Conservation (phyloP, 2,888 invertebrate genomes). For the Nymphalis urticae region DNA sequence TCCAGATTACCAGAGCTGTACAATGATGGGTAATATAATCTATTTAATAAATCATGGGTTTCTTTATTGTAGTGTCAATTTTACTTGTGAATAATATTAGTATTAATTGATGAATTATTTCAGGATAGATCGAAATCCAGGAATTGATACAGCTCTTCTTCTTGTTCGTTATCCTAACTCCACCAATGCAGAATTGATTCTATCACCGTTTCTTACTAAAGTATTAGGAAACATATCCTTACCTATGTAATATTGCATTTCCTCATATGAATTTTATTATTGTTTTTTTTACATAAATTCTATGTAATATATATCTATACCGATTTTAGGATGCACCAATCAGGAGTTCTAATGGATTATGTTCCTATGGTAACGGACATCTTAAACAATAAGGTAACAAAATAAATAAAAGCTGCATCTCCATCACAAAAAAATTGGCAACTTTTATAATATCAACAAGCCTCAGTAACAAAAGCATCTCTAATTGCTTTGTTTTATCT, state of each 20-base stretch:
- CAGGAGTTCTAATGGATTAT: slow-evolving; percentile 81
- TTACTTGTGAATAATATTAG: not conserved
- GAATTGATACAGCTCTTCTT: slow-evolving; percentile 51
- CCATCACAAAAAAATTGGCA: not conserved
- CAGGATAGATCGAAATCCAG: slow-evolving; percentile 70
- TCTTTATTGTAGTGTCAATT: not conserved
- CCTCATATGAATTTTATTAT: not conserved
- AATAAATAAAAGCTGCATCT: not conserved
- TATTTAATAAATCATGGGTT: not conserved
- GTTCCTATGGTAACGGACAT: slow-evolving; percentile 78
- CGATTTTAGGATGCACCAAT: slow-evolving; percentile 72
- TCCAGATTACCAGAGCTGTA: slow-evolving; percentile 82
- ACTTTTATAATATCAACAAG: too few species aligned
- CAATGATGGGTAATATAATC: slow-evolving; percentile 64
- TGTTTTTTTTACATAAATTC: not conserved
- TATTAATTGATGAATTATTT: slow-evolving; percentile 40
- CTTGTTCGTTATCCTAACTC: slow-evolving; percentile 79
- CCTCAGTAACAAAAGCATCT: too few species aligned
- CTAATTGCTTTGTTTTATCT: too few species aligned
- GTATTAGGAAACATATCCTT: slow-evolving; percentile 70
- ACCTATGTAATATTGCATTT: slow-evolving; percentile 65
- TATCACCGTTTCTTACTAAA: slow-evolving; percentile 73
- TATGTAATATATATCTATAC: not conserved
- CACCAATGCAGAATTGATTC: slow-evolving; percentile 73
- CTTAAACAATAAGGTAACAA: slow-evolving; percentile 75